Percentiles rank a stretch among this genome's conserved stretches.
Evolutionary conservation across 2,888 invertebrate species (phyloP).

Genomic region (Epinotia nisella): DNA sequence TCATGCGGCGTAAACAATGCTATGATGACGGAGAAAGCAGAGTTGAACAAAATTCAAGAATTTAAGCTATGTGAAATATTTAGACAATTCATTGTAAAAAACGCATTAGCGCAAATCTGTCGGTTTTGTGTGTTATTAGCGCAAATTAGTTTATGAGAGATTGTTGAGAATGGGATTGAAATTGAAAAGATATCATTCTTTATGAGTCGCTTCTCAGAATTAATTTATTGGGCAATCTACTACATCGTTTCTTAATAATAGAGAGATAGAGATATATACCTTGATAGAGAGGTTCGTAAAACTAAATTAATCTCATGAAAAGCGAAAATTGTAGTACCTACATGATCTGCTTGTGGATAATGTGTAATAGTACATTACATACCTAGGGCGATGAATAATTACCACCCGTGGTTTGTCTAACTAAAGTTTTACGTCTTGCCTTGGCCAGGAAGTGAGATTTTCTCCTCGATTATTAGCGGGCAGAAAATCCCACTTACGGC

Average conservation of each 20-base stretch:
- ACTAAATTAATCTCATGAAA: not conserved
- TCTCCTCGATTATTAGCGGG: no score
- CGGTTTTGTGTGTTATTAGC: slow-evolving; percentile 40
- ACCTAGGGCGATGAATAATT: no score
- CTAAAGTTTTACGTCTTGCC: no score
- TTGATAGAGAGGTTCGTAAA: no score
- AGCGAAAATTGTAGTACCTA: not conserved
- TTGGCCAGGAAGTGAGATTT: no score
- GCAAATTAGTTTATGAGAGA: slow-evolving; percentile 25
- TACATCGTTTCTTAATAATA: not conserved
- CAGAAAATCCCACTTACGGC: no score
- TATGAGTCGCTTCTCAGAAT: not conserved
- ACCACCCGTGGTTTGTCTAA: no score
- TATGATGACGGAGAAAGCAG: slow-evolving; percentile 36
- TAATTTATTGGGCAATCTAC: not conserved
- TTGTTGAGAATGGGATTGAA: not conserved
- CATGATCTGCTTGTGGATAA: not conserved
- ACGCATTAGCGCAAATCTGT: slow-evolving; percentile 35
- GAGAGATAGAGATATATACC: not conserved
- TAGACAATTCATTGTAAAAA: slow-evolving; percentile 41
- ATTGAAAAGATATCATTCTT: not conserved
- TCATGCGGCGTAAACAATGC: slow-evolving; percentile 33
- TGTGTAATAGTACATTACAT: no score
- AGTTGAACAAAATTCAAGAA: slow-evolving; percentile 35
- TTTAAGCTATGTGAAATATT: slow-evolving; percentile 43